Conservation (phyloP, 2,113 vertebrate genomes). For the Isurus oxyrinchus region DNA sequence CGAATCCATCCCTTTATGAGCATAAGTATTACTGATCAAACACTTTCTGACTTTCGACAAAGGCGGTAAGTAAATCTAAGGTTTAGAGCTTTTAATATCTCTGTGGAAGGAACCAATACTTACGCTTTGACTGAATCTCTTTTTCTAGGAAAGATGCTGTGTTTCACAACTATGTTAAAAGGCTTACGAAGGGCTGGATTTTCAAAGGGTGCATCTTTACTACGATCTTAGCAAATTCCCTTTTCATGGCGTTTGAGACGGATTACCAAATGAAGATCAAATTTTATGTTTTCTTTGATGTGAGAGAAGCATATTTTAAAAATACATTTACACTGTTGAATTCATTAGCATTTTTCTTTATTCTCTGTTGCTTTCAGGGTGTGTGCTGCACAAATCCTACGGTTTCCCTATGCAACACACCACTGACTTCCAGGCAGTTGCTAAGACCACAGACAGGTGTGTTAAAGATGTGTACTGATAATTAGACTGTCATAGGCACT, state of each 20-base stretch:
- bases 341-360: neutral
- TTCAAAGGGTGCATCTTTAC: constrained; percentile 37
- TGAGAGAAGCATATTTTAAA: neutral
- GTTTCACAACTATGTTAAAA: constrained; percentile 29
- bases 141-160: constrained; percentile 27
- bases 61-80: neutral
- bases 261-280: constrained; percentile 33
- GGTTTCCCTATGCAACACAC: neutral
- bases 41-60: too few relatives aligned
- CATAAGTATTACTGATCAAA: fast-evolving
- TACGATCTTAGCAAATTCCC: constrained; percentile 34
- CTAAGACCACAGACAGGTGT: neutral
- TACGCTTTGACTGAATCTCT: constrained; percentile 8
- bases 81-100: neutral
- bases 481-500: neutral
- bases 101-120: neutral
- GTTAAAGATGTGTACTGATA: neutral
- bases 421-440: too few relatives aligned
- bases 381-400: neutral
- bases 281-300: constrained; percentile 35
- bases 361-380: neutral
- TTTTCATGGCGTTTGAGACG: constrained; percentile 38
- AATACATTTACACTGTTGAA: neutral
- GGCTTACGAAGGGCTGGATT: constrained; percentile 20
- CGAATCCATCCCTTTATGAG: neutral